Percentiles rank a stretch among this genome's conserved stretches.
phyloP scores from a whole-genome alignment of 2,888 invertebrate genomes.

The Sphecodes monilicornis region DNA sequence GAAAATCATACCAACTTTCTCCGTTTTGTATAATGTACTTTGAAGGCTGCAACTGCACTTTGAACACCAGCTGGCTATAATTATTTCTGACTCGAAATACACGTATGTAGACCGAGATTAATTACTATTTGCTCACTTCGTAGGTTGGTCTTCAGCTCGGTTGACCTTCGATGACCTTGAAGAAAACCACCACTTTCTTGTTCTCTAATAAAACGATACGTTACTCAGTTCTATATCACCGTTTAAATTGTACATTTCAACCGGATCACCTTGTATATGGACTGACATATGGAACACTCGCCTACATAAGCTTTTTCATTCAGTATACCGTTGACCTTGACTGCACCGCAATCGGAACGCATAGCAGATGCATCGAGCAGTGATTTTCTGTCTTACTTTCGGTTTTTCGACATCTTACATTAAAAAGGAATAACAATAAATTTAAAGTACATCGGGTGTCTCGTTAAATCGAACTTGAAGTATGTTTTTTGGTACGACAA shows the following conservation, averaged over 20 bases:
- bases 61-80: neutral
- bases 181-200: neutral
- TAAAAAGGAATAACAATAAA: neutral
- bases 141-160: neutral
- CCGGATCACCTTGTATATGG: neutral
- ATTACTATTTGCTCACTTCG: neutral
- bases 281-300: neutral
- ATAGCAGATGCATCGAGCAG: neutral
- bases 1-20: neutral
- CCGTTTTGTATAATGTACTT: neutral
- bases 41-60: neutral
- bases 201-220: neutral
- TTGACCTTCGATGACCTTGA: neutral
- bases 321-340: constrained; percentile 4
- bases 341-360: neutral
- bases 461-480: neutral
- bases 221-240: neutral
- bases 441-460: neutral
- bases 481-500: neutral
- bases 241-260: neutral
- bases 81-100: neutral
- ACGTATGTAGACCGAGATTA: neutral
- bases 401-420: neutral
- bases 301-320: neutral
- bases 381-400: neutral